Evolutionary conservation across 2,113 vertebrate genomes (phyloP).

Genomic region (Phasianus colchicus): DNA sequence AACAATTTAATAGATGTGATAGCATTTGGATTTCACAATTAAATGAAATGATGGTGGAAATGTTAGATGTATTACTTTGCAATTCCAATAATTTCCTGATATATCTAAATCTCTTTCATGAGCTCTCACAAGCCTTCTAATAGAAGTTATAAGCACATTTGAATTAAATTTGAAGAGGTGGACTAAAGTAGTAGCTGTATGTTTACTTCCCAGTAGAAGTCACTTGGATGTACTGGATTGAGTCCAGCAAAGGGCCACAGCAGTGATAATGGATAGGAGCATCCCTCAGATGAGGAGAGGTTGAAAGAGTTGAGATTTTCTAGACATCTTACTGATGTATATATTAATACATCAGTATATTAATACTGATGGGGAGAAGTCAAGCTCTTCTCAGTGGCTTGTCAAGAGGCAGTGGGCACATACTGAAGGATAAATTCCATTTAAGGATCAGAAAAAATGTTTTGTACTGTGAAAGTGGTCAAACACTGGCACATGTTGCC

Average conservation of each 20-base stretch:
- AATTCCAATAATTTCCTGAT: background rate
- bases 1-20: background rate
- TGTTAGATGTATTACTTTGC: background rate
- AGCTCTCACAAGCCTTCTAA: background rate
- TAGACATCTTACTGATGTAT: background rate
- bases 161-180: background rate
- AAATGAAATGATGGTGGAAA: background rate
- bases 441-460: background rate
- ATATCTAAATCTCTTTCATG: background rate
- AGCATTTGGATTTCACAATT: background rate
- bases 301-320: background rate
- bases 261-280: background rate
- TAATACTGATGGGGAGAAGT: background rate
- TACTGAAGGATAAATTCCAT: background rate
- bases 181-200: background rate
- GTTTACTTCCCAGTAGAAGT: background rate
- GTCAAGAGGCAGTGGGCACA: background rate
- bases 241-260: background rate
- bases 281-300: background rate
- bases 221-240: background rate
- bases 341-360: too few species aligned
- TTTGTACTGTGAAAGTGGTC: background rate
- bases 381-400: background rate
- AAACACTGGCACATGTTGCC: background rate
- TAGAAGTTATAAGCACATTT: background rate